Evolutionary conservation across 1,140 invertebrate species (phyloP), one percentile per base, ranked within the genome.

Genomic region (Zelostemma sp.): DNA sequence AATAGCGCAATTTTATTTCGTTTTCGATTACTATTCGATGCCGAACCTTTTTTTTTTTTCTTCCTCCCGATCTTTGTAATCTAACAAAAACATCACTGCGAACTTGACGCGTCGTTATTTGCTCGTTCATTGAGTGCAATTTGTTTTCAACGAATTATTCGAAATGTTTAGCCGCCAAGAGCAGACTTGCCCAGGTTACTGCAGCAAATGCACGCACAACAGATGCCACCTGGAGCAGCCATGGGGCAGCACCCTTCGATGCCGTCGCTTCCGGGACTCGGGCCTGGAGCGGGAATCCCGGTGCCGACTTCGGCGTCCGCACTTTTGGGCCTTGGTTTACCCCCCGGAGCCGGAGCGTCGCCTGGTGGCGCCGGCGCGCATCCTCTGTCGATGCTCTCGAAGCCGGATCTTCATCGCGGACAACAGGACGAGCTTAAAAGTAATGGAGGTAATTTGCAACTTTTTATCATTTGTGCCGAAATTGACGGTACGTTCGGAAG

Each of bases 121-220:
- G n/a, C n/a, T n/a, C n/a, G n/a, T n/a, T n/a, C n/a, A n/a, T n/a
- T n/a, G n/a, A n/a, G n/a, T n/a, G n/a, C n/a, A n/a, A n/a, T n/a
- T n/a, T n/a, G n/a, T n/a, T n/a, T n/a, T n/a, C n/a, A n/a, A n/a
- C n/a, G n/a, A n/a, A n/a, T n/a, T n/a, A n/a, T n/a, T n/a, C n/a
- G n/a, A 15, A 57, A 54, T 56, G 16, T 41, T 45, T 88, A 93
- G 91, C 91, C 92, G 90, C 91, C 93, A 82, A 88, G 92, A 76
- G 90, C 92, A 25, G 92, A 93, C 79, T 80, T 93, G 48, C 92
- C 91, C 1, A 87, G 92, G 79, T 76, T 93, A 69, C 80, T 93
- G 80, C 94, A 95, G 84, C 94, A 96, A 86, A 95, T 97, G 93
- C 95, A 97, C 76, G 94, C 95, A 5, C 91, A 95, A 78, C 93